Base-by-base conservation (phyloP, 2,797 vertebrate genomes). In the Halcyon chelicuti region DNA sequence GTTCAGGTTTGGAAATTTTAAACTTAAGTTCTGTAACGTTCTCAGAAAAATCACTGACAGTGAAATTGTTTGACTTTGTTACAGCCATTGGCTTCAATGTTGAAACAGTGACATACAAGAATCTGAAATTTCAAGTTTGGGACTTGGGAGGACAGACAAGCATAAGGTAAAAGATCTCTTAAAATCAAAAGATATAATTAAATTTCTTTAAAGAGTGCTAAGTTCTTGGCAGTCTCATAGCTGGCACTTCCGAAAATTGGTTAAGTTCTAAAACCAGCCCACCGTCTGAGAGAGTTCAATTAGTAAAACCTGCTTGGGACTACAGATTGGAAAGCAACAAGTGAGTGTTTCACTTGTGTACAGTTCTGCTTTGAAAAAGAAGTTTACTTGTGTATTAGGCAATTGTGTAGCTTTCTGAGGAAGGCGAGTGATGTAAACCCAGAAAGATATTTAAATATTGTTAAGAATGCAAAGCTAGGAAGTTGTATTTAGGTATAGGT, bases 11-110 rank as follows among this genome's bases (percentile, higher is more conserved):
- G 23, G 82, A 79, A 67, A 68, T 61, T n/a, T 44, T 74, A 55
- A 77, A 71, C 12, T 14, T 16, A 61, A 78, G 7, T 60, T n/a
- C 26, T 51, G 37, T 42, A 15, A 26, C 7, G 11, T 18, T 71
- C 33, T 62, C 8, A 42, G 52, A 61, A 86, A 40, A 57, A 57
- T 74, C 3, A 9, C 31, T 5, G 68, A 9, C 22, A 42, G 19
- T 91, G 14, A 88, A 85, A 61, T 39, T 84, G 33, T 79, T 81
- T 70, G 42, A 97, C 94, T 97, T 52, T 96, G 23, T 98, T 98
- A n/a, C 98, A 99, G 99, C 99, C 57, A 99, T 99, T 84, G 99
- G 99, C 54, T 99, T 99, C 97, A 99, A 99, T 29, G 99, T 99
- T 51, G 99, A 99, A 97, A 99, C 99, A 0, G 99, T 99, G 92